A percentile compares a stretch with the other conserved stretches of the same genome.
Conservation (phyloP, 2,113 vertebrate species). For the Anguilla rostrata region DNA sequence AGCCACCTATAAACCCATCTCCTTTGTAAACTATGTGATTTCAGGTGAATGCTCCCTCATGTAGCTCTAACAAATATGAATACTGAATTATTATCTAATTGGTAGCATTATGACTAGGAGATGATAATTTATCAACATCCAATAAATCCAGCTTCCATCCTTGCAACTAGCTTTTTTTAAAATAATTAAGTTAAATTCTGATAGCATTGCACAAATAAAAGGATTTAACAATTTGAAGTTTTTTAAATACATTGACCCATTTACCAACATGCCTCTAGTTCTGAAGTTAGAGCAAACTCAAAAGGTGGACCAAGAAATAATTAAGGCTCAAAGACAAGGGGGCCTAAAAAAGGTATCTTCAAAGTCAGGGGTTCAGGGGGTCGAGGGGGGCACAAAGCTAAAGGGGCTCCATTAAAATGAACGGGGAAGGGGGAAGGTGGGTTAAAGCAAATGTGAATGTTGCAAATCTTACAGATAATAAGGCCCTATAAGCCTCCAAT, state of each 20-base stretch:
- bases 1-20: slow-evolving; percentile 21
- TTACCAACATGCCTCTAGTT: background rate
- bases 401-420: background rate
- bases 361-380: slow-evolving; percentile 1
- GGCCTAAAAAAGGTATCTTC: background rate
- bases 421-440: background rate
- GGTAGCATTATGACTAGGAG: no score
- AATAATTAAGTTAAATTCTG: no score
- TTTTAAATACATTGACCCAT: no score
- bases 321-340: slow-evolving; percentile 4
- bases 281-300: background rate
- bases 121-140: no score
- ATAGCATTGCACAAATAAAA: no score
- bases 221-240: no score
- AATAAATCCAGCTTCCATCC: no score
- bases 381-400: background rate
- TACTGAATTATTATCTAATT: no score
- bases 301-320: background rate
- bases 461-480: slow-evolving; percentile 9
- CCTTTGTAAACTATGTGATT: no score
- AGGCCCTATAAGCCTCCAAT: background rate
- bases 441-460: background rate
- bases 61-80: no score
- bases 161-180: no score
- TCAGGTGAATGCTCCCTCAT: no score